These are phyloP conservation scores for Calidris pygmaea DNA, from an alignment of 2,113 vertebrate genomes.

Conservation along the genomic window DNA sequence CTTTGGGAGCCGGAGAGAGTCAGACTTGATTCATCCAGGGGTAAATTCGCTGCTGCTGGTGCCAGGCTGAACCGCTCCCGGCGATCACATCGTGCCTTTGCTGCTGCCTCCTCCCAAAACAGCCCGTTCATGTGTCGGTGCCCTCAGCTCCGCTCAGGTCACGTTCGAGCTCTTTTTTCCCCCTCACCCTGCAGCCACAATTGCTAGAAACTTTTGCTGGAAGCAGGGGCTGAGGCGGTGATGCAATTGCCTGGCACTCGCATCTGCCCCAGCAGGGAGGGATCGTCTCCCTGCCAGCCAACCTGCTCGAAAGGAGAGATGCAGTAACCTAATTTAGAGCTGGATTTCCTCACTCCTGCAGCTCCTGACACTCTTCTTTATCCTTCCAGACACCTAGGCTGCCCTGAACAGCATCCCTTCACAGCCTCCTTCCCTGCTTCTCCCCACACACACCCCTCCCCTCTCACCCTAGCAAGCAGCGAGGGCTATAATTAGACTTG, in stretches of 20 bases:
- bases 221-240: background rate
- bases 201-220: background rate
- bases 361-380: background rate
- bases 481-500: background rate
- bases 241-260: background rate
- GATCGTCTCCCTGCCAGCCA: background rate
- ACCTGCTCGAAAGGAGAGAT: background rate
- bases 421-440: background rate
- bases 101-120: background rate
- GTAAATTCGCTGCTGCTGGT: background rate
- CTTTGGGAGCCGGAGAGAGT: background rate
- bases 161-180: background rate
- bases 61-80: background rate
- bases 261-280: background rate
- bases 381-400: background rate
- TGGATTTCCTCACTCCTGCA: background rate
- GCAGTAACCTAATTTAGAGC: background rate
- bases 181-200: background rate
- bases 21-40: background rate
- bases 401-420: background rate
- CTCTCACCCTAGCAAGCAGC: background rate
- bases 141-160: background rate
- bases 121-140: background rate
- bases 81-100: fast-evolving
- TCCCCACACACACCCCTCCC: background rate